phyloP scores from a whole-genome alignment of 2,888 invertebrate species.

The Cacoxenus indagator region DNA sequence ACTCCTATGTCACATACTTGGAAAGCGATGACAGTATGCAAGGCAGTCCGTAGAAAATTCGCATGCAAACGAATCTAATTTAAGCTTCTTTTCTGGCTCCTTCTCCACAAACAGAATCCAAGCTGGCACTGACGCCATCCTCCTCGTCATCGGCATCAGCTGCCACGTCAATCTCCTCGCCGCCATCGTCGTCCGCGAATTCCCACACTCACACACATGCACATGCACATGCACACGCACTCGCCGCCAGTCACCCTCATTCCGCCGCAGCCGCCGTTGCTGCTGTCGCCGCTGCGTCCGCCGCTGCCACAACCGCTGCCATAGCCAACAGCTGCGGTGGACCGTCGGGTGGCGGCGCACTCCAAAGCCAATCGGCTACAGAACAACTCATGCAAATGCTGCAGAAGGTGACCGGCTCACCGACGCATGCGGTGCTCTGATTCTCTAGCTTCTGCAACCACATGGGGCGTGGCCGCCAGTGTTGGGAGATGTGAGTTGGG shows the following conservation, averaged over 20 bases:
- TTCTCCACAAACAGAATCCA: constrained; percentile 66
- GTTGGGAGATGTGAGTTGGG: constrained; percentile 5
- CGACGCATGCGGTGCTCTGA: constrained; percentile 50
- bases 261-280: constrained; percentile 32
- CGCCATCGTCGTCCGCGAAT: constrained; percentile 51
- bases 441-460: constrained; percentile 21
- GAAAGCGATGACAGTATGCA: constrained; percentile 89
- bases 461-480: constrained; percentile 32
- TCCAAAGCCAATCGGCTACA: constrained; percentile 59
- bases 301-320: constrained; percentile 23
- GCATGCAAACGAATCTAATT: constrained; percentile 69
- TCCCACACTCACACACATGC: neutral
- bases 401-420: constrained; percentile 64
- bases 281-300: constrained; percentile 26
- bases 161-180: constrained; percentile 62
- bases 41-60: constrained; percentile 77
- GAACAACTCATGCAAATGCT: constrained; percentile 69
- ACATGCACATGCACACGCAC: neutral
- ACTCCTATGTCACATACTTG: constrained; percentile 93
- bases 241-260: neutral
- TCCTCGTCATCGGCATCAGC: constrained; percentile 61
- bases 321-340: constrained; percentile 25
- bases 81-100: constrained; percentile 70
- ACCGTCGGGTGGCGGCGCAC: constrained; percentile 13
- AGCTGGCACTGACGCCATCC: constrained; percentile 67